Evolutionary conservation across 2,113 vertebrate species (phyloP), one percentile per base, ranked within the genome.

Genomic region (Rhinoptilus africanus): DNA sequence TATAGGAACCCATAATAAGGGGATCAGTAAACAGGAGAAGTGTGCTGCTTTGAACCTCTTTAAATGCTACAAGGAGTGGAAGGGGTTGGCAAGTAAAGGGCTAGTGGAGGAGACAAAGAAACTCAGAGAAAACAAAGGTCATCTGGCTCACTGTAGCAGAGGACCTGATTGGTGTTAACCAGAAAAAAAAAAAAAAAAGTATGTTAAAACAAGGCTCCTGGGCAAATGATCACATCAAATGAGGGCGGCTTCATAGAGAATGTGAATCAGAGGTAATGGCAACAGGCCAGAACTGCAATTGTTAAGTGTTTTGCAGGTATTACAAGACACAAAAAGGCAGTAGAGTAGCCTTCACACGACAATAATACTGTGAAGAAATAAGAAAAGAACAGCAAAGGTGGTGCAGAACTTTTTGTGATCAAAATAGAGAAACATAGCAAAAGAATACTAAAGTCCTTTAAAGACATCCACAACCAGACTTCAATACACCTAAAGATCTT

Each of bases 261-360:
- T 0, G 0, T 34, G 72, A 39, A 28, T 39, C 21, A 53, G 34
- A 77, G 35, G 28, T 10, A 47, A 63, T 6, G 1, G 2, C 19
- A 47, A 8, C 1, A 0, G 9, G 45, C 26, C 17, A 47, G 32
- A 82, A 39, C 0, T 41, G 26, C 28, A 78, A 14, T 39, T 69
- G 22, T 22, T n/a, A 37, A 83, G 43, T 20, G 28, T 13, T 7
- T 15, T 3, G 1, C 12, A 48, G 41, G 27, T 12, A 34, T 27
- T 35, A 26, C 39, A 75, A 14, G 22, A 14, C 0, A 72, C 4
- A 68, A 50, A 51, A 27, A 4, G 10, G 30, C 27, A 43, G 30
- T 2, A 57, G 24, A 66, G 41, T 26, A 45, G 9, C 22, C 3
- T 20, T 14, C n/a, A n/a, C n/a, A 11, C 13, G n/a, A 30, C 8